These are phyloP conservation scores for Trigoniulus corallinus DNA, from an alignment of 1,140 invertebrate species.

Conservation along the genomic window DNA sequence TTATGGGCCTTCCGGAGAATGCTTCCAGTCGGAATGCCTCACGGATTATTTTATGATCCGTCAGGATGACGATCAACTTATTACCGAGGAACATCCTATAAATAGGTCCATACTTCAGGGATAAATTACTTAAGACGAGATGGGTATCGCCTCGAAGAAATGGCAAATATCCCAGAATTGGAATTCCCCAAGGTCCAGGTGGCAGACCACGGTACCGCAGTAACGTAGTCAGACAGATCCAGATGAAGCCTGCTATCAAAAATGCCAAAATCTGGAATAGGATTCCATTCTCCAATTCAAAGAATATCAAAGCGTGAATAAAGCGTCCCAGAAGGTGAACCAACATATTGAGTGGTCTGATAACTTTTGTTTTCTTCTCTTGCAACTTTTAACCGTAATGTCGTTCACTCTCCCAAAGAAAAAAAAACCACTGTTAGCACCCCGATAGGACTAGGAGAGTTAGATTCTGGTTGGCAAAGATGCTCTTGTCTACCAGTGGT, in stretches of 20 bases:
- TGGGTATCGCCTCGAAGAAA: constrained; percentile 59
- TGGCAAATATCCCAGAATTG: constrained; percentile 61
- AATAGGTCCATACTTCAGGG: constrained; percentile 55
- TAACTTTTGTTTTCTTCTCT: background rate
- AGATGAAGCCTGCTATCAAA: background rate
- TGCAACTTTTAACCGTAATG: too few species aligned
- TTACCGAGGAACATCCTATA: constrained; percentile 64
- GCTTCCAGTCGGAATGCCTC: constrained; percentile 67
- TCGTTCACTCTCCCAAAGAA: too few species aligned
- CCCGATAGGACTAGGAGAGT: too few species aligned
- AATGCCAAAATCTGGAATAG: background rate
- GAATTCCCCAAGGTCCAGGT: constrained; percentile 68
- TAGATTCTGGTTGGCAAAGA: too few species aligned
- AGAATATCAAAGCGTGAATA: background rate
- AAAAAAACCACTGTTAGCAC: too few species aligned
- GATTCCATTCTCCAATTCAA: background rate
- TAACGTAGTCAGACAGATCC: background rate
- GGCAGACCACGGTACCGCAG: constrained; percentile 26
- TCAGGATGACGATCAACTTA: constrained; percentile 63
- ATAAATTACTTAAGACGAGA: constrained; percentile 52
- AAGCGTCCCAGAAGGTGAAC: background rate
- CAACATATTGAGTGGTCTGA: background rate
- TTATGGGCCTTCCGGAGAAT: constrained; percentile 67
- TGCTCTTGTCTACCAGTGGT: too few species aligned
- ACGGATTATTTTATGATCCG: constrained; percentile 63